These are phyloP conservation scores for Mus minutoides DNA, from an alignment of 2,797 vertebrate genomes.

Conservation along the genomic window DNA sequence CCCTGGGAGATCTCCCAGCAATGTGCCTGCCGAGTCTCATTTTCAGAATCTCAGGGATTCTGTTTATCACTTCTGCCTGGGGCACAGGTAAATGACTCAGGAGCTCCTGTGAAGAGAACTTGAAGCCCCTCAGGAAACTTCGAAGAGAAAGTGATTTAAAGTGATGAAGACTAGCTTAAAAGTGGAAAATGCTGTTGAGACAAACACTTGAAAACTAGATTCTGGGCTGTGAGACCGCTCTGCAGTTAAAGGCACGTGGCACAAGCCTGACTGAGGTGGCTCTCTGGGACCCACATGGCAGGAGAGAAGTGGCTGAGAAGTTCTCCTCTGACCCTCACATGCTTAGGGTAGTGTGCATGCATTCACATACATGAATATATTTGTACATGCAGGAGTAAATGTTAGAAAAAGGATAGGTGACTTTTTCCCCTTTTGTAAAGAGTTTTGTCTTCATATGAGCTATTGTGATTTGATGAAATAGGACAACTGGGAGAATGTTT, in stretches of 20 bases:
- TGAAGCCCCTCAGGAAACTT: conserved; percentile 40
- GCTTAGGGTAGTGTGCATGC: background rate
- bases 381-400: background rate
- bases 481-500: background rate
- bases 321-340: background rate
- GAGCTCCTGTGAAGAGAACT: background rate
- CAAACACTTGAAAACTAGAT: background rate
- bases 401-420: background rate
- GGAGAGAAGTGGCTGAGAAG: background rate
- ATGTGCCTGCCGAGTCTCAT: conserved; percentile 3
- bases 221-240: background rate
- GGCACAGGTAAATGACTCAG: conserved; percentile 25
- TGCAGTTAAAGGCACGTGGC: background rate
- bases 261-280: background rate
- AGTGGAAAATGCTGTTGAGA: conserved; percentile 3
- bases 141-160: conserved; percentile 30
- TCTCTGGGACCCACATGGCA: background rate
- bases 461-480: background rate
- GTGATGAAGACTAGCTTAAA: conserved; percentile 26
- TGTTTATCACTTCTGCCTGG: background rate
- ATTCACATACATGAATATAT: background rate
- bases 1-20: background rate
- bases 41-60: conserved; percentile 37
- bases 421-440: background rate
- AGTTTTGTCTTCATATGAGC: background rate